Conservation (phyloP, 2,113 vertebrate genomes). For the Salvelinus sp. region DNA sequence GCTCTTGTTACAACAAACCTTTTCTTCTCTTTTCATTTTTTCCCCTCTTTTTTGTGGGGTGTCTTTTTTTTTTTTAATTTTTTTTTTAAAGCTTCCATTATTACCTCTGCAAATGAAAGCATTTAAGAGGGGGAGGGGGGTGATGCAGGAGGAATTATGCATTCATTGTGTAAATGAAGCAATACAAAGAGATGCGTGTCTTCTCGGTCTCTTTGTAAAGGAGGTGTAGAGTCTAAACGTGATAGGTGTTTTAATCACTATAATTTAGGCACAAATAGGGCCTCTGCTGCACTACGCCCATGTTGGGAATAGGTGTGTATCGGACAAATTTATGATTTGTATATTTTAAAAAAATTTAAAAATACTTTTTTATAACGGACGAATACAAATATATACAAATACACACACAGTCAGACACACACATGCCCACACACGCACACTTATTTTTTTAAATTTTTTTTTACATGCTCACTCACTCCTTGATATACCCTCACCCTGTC, state of each 20-base stretch:
- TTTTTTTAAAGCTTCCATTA: constrained; percentile 88
- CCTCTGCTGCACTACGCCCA: constrained; percentile 28
- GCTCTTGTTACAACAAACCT: constrained; percentile 80
- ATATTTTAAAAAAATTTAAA: too few relatives aligned
- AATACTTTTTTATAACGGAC: background rate
- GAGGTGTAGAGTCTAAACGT: constrained; percentile 61
- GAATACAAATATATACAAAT: background rate
- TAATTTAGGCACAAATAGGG: constrained; percentile 71
- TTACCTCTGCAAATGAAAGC: constrained; percentile 97
- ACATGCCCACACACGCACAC: constrained; percentile 62
- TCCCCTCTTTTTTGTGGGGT: constrained; percentile 45
- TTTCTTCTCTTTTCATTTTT: constrained; percentile 4
- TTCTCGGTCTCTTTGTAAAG: constrained; percentile 72
- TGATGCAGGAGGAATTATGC: constrained; percentile 76
- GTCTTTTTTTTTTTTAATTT: constrained; percentile 64
- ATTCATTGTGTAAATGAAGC: constrained; percentile 92
- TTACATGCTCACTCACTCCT: too few relatives aligned
- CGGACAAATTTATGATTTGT: too few relatives aligned
- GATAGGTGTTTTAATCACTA: constrained; percentile 69
- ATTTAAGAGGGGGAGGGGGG: constrained; percentile 70
- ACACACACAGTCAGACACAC: background rate
- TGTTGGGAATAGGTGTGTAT: background rate
- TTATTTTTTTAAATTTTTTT: too few relatives aligned
- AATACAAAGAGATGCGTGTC: constrained; percentile 85
- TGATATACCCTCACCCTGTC: constrained; percentile 62